Evolutionary conservation across 2,113 vertebrate species (phyloP).

Genomic region (Chlorodrepanis virens): DNA sequence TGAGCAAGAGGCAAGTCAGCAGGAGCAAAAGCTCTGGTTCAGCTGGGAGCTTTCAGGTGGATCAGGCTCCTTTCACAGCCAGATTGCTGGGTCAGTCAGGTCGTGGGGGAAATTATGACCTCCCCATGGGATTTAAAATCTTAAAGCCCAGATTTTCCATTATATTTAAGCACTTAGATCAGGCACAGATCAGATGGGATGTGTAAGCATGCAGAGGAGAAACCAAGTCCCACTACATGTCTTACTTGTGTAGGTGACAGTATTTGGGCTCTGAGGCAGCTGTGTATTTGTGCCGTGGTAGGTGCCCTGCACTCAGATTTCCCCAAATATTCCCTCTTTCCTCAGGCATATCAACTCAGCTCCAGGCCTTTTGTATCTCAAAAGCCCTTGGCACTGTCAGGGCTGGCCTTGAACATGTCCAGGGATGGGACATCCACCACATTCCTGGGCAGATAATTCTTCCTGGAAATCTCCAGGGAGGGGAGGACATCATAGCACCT

Average conservation of each 20-base stretch:
- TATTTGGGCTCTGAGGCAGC: background rate
- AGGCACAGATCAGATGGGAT: background rate
- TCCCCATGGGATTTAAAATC: background rate
- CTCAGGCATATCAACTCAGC: background rate
- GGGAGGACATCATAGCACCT: background rate
- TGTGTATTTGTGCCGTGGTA: no score
- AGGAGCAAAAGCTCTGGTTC: background rate
- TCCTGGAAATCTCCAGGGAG: background rate
- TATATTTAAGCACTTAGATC: background rate
- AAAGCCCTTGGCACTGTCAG: background rate
- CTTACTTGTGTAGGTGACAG: background rate
- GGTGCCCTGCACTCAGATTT: background rate
- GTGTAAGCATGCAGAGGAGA: background rate
- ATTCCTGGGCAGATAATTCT: background rate
- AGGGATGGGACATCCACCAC: background rate
- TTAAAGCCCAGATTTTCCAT: background rate
- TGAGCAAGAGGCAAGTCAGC: background rate
- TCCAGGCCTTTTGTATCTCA: background rate
- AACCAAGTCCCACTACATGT: rapidly evolving
- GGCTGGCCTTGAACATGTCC: background rate
- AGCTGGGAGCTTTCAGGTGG: background rate
- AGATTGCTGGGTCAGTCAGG: no score
- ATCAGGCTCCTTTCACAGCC: rapidly evolving
- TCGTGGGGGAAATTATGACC: background rate
- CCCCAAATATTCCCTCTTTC: background rate